phyloP scores from a whole-genome alignment of 2,888 invertebrate species.

The Agrotis segetum region DNA sequence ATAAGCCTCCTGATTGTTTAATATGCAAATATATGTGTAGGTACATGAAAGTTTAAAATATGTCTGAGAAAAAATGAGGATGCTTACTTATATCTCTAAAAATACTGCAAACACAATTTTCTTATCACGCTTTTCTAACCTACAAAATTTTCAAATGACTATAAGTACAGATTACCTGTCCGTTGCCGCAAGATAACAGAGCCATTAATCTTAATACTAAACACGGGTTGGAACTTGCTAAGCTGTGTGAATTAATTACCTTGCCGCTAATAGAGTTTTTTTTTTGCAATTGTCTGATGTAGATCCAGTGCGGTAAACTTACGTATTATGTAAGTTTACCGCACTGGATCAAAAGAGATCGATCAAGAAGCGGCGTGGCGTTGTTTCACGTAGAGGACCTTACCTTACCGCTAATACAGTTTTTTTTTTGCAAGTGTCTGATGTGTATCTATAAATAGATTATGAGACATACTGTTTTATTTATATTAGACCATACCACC shows the following conservation, averaged over 20 bases:
- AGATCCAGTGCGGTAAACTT: too few relatives aligned
- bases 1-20: too few relatives aligned
- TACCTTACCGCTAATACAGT: too few relatives aligned
- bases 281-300: background rate
- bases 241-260: background rate
- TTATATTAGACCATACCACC: too few relatives aligned
- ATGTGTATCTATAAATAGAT: background rate
- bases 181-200: constrained; percentile 17
- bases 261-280: background rate
- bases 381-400: too few relatives aligned
- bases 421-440: too few relatives aligned
- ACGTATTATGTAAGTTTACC: too few relatives aligned
- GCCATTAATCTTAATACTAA: constrained; percentile 29
- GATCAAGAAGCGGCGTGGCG: too few relatives aligned
- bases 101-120: background rate
- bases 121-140: background rate
- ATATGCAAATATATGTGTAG: background rate
- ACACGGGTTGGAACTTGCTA: background rate
- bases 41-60: background rate
- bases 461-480: background rate
- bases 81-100: background rate
- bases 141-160: constrained; percentile 30
- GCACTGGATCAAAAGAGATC: too few relatives aligned
- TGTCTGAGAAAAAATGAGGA: background rate
- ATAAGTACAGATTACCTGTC: constrained; percentile 10